phyloP scores from a whole-genome alignment of 2,888 invertebrate genomes.

The Sicus ferrugineus region DNA sequence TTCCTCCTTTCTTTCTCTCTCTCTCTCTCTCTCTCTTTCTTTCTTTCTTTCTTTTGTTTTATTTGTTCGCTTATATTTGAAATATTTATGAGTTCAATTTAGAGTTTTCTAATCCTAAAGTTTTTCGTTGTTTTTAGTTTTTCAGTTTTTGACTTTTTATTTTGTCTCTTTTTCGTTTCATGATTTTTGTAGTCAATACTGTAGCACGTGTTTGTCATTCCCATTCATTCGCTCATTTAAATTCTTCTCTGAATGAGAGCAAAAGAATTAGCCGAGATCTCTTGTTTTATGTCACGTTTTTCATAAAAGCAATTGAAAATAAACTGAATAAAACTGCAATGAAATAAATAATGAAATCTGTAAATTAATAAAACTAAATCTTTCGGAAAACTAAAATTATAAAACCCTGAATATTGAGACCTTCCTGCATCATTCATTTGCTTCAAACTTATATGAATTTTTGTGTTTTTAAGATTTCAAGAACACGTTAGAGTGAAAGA shows the following conservation, averaged over 20 bases:
- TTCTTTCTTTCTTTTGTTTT: too few species aligned
- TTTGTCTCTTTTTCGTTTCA: neutral
- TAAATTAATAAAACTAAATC: conserved; percentile 3
- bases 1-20: neutral
- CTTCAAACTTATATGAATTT: too few species aligned
- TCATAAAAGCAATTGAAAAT: neutral
- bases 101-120: neutral
- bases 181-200: neutral
- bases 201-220: neutral
- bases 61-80: too few species aligned
- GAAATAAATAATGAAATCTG: conserved; percentile 18
- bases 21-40: neutral
- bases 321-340: neutral
- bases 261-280: neutral
- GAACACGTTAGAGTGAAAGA: neutral
- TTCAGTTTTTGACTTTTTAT: neutral
- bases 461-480: neutral
- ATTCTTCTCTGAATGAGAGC: neutral
- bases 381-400: neutral
- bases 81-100: neutral
- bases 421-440: neutral
- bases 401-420: neutral
- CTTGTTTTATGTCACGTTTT: neutral
- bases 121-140: neutral
- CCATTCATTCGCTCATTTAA: neutral